phyloP scores from a whole-genome alignment of 1,140 invertebrate genomes.

The Sarcophaga bullata region DNA sequence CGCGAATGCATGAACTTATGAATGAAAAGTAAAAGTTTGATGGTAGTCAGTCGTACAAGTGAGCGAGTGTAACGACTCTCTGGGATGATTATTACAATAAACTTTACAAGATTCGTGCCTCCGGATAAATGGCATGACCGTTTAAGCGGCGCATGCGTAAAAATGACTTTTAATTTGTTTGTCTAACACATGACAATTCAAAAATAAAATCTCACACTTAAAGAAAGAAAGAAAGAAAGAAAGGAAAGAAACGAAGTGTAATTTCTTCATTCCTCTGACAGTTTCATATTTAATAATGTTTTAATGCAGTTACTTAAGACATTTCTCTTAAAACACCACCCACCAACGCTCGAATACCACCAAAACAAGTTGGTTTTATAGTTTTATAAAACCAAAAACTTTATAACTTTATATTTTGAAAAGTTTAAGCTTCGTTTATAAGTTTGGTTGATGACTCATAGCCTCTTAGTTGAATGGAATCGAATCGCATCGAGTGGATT shows the following conservation, averaged over 20 bases:
- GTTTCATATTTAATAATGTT: no score
- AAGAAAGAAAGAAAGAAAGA: no score
- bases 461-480: neutral
- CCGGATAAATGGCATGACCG: neutral
- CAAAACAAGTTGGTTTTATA: no score
- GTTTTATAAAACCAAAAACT: no score
- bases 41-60: no score
- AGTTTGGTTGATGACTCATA: neutral
- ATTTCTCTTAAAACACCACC: no score
- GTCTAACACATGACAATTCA: no score
- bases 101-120: neutral
- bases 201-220: no score
- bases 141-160: neutral
- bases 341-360: no score
- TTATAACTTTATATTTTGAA: neutral
- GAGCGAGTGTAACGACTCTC: neutral
- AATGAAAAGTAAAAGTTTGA: conserved; percentile 2
- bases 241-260: no score
- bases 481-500: neutral
- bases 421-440: neutral
- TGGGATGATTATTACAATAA: neutral
- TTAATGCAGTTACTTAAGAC: no score
- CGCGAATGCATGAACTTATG: neutral
- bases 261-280: no score
- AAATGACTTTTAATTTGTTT: neutral